Evolutionary conservation across 2,888 invertebrate genomes (phyloP).

Genomic region (Hylaea fasciaria): DNA sequence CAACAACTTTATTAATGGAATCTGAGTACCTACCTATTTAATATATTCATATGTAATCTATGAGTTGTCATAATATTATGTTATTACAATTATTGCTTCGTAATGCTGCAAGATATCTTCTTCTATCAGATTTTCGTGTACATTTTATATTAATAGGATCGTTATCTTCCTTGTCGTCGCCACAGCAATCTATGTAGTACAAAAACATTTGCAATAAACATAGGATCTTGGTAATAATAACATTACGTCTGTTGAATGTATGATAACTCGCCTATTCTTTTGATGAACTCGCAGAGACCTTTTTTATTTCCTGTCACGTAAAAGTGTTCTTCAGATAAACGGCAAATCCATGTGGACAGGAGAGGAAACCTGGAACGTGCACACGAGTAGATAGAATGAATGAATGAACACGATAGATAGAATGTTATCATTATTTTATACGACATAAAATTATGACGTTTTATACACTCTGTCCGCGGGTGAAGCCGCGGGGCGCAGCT

Average conservation of each 20-base stretch:
- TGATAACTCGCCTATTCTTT: constrained; percentile 71
- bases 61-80: too few species aligned
- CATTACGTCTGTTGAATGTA: constrained; percentile 50
- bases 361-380: constrained; percentile 57
- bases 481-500: too few species aligned
- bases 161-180: constrained; percentile 47
- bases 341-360: constrained; percentile 60
- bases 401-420: too few species aligned
- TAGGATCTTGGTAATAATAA: constrained; percentile 20
- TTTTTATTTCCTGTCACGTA: constrained; percentile 66
- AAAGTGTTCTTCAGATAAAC: constrained; percentile 62
- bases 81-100: too few species aligned
- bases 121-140: constrained; percentile 58
- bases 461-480: too few species aligned
- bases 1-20: too few species aligned
- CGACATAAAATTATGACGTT: too few species aligned
- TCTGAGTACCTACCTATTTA: too few species aligned
- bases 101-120: constrained; percentile 49
- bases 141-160: constrained; percentile 54
- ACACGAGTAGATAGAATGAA: not conserved
- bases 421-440: too few species aligned
- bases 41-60: too few species aligned
- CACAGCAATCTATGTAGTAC: constrained; percentile 53
- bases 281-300: constrained; percentile 66
- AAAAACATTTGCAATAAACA: constrained; percentile 51